phyloP scores from a whole-genome alignment of 1,140 invertebrate species.

The Planococcus citri region DNA sequence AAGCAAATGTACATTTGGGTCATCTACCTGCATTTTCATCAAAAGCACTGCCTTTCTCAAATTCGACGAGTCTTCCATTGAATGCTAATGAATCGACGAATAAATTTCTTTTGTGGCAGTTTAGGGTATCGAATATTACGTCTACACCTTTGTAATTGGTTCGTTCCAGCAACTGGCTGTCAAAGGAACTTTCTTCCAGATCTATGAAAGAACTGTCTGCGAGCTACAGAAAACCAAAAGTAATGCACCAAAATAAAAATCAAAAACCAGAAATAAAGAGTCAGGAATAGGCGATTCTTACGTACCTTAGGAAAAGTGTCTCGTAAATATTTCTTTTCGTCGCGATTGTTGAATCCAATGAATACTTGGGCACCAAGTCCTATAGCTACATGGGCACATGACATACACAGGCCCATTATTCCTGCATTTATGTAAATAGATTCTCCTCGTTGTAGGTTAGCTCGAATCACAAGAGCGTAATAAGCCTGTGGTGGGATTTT shows the following conservation, averaged over 20 bases:
- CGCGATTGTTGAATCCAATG: slow-evolving; percentile 20
- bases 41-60: slow-evolving; percentile 19
- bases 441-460: slow-evolving; percentile 21
- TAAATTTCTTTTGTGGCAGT: slow-evolving; percentile 11
- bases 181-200: slow-evolving; percentile 18
- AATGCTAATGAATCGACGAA: slow-evolving; percentile 17
- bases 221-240: too few species aligned
- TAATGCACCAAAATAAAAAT: too few species aligned
- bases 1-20: too few species aligned
- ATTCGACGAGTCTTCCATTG: slow-evolving; percentile 23
- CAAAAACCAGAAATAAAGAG: too few species aligned
- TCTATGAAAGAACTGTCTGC: slow-evolving; percentile 16
- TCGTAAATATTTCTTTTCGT: slow-evolving; percentile 17
- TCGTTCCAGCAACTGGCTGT: slow-evolving; percentile 18
- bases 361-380: slow-evolving; percentile 16
- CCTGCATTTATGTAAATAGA: slow-evolving; percentile 21
- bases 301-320: background rate
- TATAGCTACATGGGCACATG: background rate
- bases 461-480: slow-evolving; percentile 19
- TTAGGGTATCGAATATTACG: slow-evolving; percentile 23
- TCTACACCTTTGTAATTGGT: slow-evolving; percentile 21
- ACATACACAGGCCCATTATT: slow-evolving; percentile 11
- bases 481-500: too few species aligned
- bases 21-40: slow-evolving; percentile 13
- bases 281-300: background rate